These are phyloP conservation scores for Wiebesia pumilae DNA, from an alignment of 1,140 invertebrate species.

Conservation along the genomic window DNA sequence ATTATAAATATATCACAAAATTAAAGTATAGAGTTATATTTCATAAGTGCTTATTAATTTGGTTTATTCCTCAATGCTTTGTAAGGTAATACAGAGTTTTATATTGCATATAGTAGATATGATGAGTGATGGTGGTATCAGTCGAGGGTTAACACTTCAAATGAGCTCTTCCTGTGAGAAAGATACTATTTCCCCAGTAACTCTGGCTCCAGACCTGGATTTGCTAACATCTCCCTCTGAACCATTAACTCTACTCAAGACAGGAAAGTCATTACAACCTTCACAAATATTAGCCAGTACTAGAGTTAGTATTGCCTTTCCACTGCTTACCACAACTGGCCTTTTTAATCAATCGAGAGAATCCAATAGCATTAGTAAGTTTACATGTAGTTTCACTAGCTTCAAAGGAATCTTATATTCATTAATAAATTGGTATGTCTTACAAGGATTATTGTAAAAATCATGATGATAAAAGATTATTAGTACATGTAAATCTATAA, in stretches of 20 bases:
- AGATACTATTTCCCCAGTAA: constrained; percentile 66
- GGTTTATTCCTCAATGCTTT: neutral
- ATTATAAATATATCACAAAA: neutral
- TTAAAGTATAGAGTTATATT: neutral
- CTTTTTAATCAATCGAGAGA: constrained; percentile 72
- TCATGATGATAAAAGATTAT: too few relatives aligned
- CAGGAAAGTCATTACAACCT: constrained; percentile 77
- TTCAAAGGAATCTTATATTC: neutral
- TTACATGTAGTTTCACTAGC: neutral
- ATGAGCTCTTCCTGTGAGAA: constrained; percentile 70
- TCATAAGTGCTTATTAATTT: neutral
- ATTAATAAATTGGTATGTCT: too few relatives aligned
- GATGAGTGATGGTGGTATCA: constrained; percentile 70
- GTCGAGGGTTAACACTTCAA: constrained; percentile 71
- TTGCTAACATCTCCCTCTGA: constrained; percentile 70
- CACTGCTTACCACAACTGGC: constrained; percentile 77
- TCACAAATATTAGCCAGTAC: constrained; percentile 82
- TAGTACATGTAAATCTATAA: too few relatives aligned
- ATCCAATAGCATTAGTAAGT: constrained; percentile 72
- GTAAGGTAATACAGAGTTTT: neutral
- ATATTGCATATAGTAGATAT: constrained; percentile 65
- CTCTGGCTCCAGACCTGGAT: constrained; percentile 69
- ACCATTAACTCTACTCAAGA: constrained; percentile 65
- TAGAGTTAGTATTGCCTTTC: constrained; percentile 85
- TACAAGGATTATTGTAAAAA: too few relatives aligned